Percentiles rank a stretch among this genome's conserved stretches.
Conservation (phyloP, 2,113 vertebrate species). For the Peromyscus maniculatus region DNA sequence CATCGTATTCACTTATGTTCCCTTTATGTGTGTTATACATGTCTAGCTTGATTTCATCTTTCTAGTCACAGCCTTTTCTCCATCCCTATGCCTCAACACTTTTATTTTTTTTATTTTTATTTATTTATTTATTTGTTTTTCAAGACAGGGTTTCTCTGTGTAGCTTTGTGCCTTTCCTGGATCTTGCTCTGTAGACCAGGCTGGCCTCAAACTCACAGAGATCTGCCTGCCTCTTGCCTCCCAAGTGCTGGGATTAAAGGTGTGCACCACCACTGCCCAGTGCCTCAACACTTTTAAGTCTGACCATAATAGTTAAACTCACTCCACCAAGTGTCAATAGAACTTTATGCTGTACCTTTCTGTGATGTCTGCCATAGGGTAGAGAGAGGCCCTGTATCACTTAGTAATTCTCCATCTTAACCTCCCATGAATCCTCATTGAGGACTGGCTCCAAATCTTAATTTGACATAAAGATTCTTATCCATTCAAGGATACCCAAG, state of each 20-base stretch:
- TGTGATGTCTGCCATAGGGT: not conserved
- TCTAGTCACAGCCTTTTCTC: not conserved
- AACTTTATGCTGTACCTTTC: not conserved
- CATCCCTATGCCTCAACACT: not conserved
- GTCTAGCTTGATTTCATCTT: conserved; percentile 2
- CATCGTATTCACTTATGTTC: not conserved
- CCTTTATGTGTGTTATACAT: not conserved
- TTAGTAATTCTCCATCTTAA: not conserved
- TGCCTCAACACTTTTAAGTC: not conserved
- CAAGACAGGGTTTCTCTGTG: no score
- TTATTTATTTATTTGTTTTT: no score
- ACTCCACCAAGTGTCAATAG: not conserved
- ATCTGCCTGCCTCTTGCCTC: no score
- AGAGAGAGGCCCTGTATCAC: not conserved
- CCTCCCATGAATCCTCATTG: not conserved
- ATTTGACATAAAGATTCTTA: not conserved
- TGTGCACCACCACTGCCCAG: no score
- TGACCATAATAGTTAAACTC: not conserved
- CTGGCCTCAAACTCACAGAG: no score
- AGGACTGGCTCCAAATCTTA: not conserved
- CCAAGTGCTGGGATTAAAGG: no score
- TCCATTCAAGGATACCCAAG: not conserved
- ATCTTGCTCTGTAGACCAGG: no score
- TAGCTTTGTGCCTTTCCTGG: no score
- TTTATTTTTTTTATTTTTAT: not conserved